Percentiles rank a stretch among this genome's conserved stretches.
phyloP scores from a whole-genome alignment of 2,888 invertebrate genomes.

The Pseudanteris insignis region DNA sequence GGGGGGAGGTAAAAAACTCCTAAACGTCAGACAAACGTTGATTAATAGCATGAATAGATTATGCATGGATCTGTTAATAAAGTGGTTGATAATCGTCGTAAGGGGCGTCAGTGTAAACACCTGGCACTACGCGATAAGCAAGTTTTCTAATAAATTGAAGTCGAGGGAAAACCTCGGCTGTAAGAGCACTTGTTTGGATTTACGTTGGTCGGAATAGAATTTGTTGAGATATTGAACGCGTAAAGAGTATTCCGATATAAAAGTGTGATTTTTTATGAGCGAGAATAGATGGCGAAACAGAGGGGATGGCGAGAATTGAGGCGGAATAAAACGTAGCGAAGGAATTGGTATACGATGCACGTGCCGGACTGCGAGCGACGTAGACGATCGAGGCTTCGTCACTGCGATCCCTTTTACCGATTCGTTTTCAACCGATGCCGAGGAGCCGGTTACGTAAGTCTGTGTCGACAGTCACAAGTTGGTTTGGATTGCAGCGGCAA shows the following conservation, averaged over 20 bases:
- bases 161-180: neutral
- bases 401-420: constrained; percentile 37
- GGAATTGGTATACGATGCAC: constrained; percentile 41
- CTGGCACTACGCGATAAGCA: too few species aligned
- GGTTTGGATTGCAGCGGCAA: constrained; percentile 61
- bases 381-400: neutral
- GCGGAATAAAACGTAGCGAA: constrained; percentile 11
- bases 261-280: constrained; percentile 37
- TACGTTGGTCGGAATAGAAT: constrained; percentile 12
- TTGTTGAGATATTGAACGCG: constrained; percentile 10
- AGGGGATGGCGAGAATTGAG: constrained; percentile 12
- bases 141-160: too few species aligned
- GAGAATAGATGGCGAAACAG: constrained; percentile 14
- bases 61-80: too few species aligned
- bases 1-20: too few species aligned
- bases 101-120: too few species aligned
- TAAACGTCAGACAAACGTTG: too few species aligned
- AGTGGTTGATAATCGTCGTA: too few species aligned
- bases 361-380: constrained; percentile 20
- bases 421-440: constrained; percentile 23
- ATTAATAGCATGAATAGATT: too few species aligned
- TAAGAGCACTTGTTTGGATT: neutral
- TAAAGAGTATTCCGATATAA: constrained; percentile 22
- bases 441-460: constrained; percentile 34
- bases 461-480: constrained; percentile 43